These are phyloP conservation scores for Sebastolobus alascanus DNA, from an alignment of 2,797 vertebrate genomes.

Conservation along the genomic window DNA sequence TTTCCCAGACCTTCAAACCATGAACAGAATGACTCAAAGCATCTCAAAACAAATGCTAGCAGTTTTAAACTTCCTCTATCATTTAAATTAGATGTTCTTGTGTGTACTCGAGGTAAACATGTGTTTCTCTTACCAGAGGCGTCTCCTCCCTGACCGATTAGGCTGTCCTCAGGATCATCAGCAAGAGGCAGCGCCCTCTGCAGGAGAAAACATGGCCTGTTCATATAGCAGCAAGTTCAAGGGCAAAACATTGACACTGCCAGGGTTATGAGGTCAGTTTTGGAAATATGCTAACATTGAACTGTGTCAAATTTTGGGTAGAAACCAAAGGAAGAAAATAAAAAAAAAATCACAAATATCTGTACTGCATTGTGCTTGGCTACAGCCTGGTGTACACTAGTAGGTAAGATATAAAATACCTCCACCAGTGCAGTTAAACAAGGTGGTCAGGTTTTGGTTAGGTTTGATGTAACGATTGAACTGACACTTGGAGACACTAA, in stretches of 20 bases:
- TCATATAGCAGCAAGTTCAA: slow-evolving; percentile 12
- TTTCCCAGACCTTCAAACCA: slow-evolving; percentile 6
- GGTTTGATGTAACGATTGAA: background rate
- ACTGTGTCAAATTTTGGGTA: background rate
- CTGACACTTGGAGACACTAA: background rate
- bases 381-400: background rate
- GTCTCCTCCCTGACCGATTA: slow-evolving; percentile 40
- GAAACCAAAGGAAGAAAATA: background rate
- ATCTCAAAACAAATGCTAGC: background rate
- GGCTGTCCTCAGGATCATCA: slow-evolving; percentile 62
- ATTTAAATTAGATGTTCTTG: background rate
- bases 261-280: slow-evolving; percentile 8
- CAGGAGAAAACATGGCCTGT: slow-evolving; percentile 50
- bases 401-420: background rate
- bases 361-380: background rate
- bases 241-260: slow-evolving; percentile 23
- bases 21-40: background rate
- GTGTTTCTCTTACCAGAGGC: slow-evolving; percentile 67
- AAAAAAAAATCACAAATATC: background rate
- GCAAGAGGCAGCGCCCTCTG: slow-evolving; percentile 69
- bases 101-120: background rate
- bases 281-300: background rate
- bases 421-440: background rate
- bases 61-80: background rate
- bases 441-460: background rate